Conservation (phyloP, 2,888 invertebrate genomes). For the Pseudococcus jackbeardsleyi region DNA sequence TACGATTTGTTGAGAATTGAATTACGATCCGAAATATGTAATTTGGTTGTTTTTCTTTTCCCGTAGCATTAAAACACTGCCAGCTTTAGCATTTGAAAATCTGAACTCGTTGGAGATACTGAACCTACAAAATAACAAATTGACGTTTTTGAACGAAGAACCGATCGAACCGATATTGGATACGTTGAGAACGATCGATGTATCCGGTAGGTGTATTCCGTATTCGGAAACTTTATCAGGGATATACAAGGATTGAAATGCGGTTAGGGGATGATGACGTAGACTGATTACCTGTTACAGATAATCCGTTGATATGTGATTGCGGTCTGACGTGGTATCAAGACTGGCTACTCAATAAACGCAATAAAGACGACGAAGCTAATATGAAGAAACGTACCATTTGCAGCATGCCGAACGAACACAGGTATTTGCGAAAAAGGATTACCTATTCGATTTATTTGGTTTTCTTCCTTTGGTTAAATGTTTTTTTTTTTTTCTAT, state of each 20-base stretch:
- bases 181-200: constrained; percentile 87
- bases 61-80: constrained; percentile 83
- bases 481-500: too few relatives aligned
- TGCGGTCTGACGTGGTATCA: constrained; percentile 92
- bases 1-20: too few relatives aligned
- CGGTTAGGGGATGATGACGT: neutral
- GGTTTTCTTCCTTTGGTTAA: too few relatives aligned
- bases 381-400: constrained; percentile 90
- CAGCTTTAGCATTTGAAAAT: constrained; percentile 88
- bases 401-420: constrained; percentile 84
- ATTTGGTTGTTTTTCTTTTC: constrained; percentile 66
- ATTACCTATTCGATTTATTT: too few relatives aligned
- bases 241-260: too few relatives aligned
- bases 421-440: constrained; percentile 71
- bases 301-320: constrained; percentile 89
- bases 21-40: too few relatives aligned
- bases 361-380: constrained; percentile 88
- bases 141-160: constrained; percentile 86
- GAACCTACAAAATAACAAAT: constrained; percentile 89
- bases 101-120: constrained; percentile 90
- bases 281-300: constrained; percentile 71
- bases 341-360: constrained; percentile 82
- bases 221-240: neutral
- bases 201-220: constrained; percentile 78
- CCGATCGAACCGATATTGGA: constrained; percentile 91